Evolutionary conservation across 1,140 invertebrate genomes (phyloP), one percentile per base, ranked within the genome.

Genomic region (Hermatobates lingyangjiaoensis): DNA sequence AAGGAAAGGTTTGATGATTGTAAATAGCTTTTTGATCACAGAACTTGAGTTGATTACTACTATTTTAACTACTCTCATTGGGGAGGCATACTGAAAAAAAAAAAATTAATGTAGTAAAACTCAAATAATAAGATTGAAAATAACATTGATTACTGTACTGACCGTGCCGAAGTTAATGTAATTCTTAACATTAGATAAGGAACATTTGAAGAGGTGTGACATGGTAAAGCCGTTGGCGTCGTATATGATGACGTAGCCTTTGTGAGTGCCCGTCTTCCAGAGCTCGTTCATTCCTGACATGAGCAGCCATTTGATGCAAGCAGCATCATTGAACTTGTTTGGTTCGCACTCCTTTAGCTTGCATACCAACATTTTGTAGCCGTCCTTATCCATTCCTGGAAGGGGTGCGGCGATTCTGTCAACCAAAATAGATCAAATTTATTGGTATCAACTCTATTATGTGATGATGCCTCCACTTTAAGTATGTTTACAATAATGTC

Each of bases 251-350:
- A 50, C 56, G 45, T 57, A 60, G 0, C 60, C 61, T 10, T 54
- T 50, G 7, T 50, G 46, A 27, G 53, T 58, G 7, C 60, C 60
- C 10, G 44, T 23, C 27, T 54, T 47, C 24, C 58, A 27, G 27
- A 59, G 50, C 7, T 55, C 34, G 2, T 52, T 21, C n/a, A 53
- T 49, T 4, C 56, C 52, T 0, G 51, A 50, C 58, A 62, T 62
- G 18, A 57, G 39, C 3, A 57, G 42, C 44, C 57, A 55, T 50
- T 58, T 62, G 12, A 56, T 49, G 55, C 47, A 59, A 48, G 74
- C 68, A 1, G 66, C 62, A 53, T 75, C 74, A 24, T 68, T 68
- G 55, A 76, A 83, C 50, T 71, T 64, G 0, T 71, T 69, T 0
- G 75, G 63, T 50, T 80, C 46, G 10, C 24, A n/a, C 2, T 53